Conservation (phyloP, 2,113 vertebrate genomes). For the Caretta caretta region DNA sequence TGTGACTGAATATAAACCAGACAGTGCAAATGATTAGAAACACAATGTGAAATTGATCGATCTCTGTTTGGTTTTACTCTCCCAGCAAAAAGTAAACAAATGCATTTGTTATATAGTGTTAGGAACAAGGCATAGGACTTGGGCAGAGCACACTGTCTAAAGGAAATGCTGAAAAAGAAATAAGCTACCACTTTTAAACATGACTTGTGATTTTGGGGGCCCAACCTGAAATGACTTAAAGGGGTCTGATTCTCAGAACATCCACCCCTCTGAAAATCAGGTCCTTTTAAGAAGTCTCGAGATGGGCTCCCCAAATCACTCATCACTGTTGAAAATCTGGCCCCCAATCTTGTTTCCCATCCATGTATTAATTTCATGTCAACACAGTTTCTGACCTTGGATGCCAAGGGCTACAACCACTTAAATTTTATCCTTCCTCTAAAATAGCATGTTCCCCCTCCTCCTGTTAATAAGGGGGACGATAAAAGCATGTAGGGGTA, state of each 20-base stretch:
- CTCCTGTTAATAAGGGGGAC: neutral
- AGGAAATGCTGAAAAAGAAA: neutral
- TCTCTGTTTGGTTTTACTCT: neutral
- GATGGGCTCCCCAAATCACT: neutral
- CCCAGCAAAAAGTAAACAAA: fast-evolving
- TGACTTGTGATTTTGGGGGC: neutral
- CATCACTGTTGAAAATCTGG: neutral
- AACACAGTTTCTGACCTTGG: neutral
- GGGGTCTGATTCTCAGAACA: neutral
- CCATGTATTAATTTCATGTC: neutral
- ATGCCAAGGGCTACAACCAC: neutral
- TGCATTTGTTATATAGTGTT: fast-evolving
- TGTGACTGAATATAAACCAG: neutral
- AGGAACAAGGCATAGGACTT: fast-evolving
- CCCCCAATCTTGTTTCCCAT: neutral
- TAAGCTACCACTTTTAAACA: neutral
- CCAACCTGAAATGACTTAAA: neutral
- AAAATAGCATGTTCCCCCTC: neutral
- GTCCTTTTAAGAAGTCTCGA: neutral
- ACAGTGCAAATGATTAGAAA: neutral
- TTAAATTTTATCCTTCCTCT: neutral
- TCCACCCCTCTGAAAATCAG: neutral
- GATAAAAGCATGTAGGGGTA: neutral
- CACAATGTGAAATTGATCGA: fast-evolving
- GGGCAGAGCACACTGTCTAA: neutral